Evolutionary conservation across 1,140 invertebrate species (phyloP), one percentile per base, ranked within the genome.

Genomic region (Lutraria rhynchaena): DNA sequence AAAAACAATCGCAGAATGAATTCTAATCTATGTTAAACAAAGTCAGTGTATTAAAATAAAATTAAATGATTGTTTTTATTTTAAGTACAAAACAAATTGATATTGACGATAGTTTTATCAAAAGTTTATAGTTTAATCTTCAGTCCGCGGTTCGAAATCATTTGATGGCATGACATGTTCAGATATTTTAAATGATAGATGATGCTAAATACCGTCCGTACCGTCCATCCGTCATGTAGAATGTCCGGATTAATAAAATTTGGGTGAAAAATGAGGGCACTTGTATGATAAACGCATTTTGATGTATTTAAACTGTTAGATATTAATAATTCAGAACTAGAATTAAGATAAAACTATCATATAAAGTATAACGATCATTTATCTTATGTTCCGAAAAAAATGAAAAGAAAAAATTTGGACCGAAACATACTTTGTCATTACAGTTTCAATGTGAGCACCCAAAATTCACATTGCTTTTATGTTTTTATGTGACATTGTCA

Each of bases 121-220:
- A 44, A n/a, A 44, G 71, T 74, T 74, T 60, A 74, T 58, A 58
- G 53, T 22, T 58, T 74, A 33, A 74, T 74, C 71, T 60, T 27
- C 22, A 24, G 27, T 41, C 61, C 55, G 24, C 24, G 31, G 33
- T 57, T 29, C 44, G 58, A 73, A 53, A 37, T 46, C 33, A 60
- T 46, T 60, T 60, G 71, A 74, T 74, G 33, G 44, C 15, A n/a
- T 5, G 71, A 27, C 15, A 2, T 9, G 17, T 44, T 17, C 13
- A 7, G 37, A 53, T 60, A 60, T 44, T 27, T 15, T 11, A 27
- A 22, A 74, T 74, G 71, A 74, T 60, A 60, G n/a, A 74, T 60
- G 17, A 61, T 33, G 22, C 33, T 37, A n/a, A 37, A 31, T 35
- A 9, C 53, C n/a, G n/a, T n/a, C n/a, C n/a, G n/a, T n/a, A n/a